These are phyloP conservation scores for pig (Sus scrofa) DNA, from an alignment of 2,113 vertebrate species.

Conservation along the genomic window DNA sequence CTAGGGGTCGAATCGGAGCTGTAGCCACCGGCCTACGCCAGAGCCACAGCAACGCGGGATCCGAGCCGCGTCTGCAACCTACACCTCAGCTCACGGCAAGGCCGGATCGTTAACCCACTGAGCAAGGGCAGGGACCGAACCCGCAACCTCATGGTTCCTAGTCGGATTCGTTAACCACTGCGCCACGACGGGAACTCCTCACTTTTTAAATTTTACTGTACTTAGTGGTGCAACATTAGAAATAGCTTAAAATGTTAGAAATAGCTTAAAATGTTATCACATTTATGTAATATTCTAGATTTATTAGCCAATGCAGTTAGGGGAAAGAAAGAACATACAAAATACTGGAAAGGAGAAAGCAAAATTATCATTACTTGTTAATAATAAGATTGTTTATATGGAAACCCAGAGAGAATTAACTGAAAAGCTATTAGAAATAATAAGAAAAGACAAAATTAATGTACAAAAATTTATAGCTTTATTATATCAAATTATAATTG, in stretches of 20 bases:
- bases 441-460: constrained; percentile 27
- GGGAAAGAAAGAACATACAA: constrained; percentile 46
- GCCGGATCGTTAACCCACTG: no score
- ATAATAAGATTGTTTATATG: constrained; percentile 37
- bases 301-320: constrained; percentile 33
- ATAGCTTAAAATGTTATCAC: not conserved
- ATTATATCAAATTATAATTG: not conserved
- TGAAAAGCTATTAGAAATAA: constrained; percentile 43
- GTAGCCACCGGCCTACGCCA: no score
- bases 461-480: constrained; percentile 24
- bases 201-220: not conserved
- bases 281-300: not conserved
- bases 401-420: constrained; percentile 33
- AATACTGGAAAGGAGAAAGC: not conserved
- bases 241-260: not conserved
- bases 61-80: no score
- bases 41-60: no score
- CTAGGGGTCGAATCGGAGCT: no score
- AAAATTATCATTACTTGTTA: constrained; percentile 42
- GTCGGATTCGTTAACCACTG: no score
- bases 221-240: not conserved
- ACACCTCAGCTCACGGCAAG: no score
- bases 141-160: no score
- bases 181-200: no score
- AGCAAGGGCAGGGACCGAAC: no score